Evolutionary conservation across 2,797 vertebrate genomes (phyloP).

Genomic region (Acropternis orthonyx): DNA sequence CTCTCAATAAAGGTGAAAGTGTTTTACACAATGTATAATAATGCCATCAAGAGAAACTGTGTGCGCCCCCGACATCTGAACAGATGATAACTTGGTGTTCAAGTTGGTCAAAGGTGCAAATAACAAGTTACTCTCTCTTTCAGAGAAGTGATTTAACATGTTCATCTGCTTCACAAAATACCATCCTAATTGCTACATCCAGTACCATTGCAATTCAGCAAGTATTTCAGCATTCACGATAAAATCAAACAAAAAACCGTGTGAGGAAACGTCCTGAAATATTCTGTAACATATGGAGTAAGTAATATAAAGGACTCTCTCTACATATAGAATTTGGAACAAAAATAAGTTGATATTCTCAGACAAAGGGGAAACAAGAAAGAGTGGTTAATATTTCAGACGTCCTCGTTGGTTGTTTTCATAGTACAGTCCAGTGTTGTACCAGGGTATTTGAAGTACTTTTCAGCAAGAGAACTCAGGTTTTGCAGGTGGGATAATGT

Average conservation of each 20-base stretch:
- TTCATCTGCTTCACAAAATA: background rate
- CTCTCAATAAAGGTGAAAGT: background rate
- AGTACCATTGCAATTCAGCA: background rate
- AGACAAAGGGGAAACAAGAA: background rate
- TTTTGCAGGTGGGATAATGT: background rate
- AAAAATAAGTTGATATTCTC: background rate
- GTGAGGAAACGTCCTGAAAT: background rate
- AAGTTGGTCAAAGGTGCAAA: background rate
- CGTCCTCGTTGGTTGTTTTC: background rate
- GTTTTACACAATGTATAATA: background rate
- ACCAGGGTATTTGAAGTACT: background rate
- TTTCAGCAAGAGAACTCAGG: background rate
- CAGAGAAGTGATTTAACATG: background rate
- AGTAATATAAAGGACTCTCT: background rate
- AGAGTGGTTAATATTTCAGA: background rate
- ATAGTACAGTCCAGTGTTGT: background rate
- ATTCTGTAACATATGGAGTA: background rate
- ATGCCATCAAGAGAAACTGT: background rate
- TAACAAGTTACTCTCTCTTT: background rate
- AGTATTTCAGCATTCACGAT: background rate
- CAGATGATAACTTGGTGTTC: accelerated
- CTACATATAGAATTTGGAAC: background rate
- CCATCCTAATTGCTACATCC: background rate
- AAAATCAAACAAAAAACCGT: background rate
- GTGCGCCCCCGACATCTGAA: background rate